Conservation (phyloP, 2,113 vertebrate species). For the Halichoeres trimaculatus region DNA sequence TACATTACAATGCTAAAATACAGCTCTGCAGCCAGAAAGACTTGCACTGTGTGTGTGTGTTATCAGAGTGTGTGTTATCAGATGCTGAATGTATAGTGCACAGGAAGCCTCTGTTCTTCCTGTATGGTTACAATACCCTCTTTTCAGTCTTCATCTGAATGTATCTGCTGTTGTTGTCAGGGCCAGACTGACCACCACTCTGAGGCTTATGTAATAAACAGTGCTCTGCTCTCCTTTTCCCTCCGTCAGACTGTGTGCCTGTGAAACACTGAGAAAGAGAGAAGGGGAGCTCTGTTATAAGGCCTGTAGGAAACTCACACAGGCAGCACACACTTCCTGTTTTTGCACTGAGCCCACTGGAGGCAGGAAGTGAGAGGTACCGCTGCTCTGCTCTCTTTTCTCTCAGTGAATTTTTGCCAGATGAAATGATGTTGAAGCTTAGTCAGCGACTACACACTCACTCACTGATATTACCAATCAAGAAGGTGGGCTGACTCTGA, state of each 20-base stretch:
- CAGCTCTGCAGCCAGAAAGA: not conserved
- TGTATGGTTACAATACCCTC: slow-evolving; percentile 53
- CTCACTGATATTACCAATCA: slow-evolving; percentile 17
- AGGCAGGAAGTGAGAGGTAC: slow-evolving; percentile 72
- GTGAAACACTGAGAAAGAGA: slow-evolving; percentile 32
- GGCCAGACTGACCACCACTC: slow-evolving; percentile 46
- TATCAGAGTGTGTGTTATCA: slow-evolving; percentile 40
- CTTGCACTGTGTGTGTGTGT: not conserved
- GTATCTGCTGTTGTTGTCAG: slow-evolving; percentile 47
- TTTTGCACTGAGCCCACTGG: slow-evolving; percentile 64
- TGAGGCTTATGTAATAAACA: slow-evolving; percentile 68
- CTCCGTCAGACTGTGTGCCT: slow-evolving; percentile 35
- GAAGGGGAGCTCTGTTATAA: slow-evolving; percentile 36
- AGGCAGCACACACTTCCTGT: slow-evolving; percentile 73
- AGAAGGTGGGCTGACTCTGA: slow-evolving; percentile 11
- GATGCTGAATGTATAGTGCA: slow-evolving; percentile 41
- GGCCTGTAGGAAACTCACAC: slow-evolving; percentile 65
- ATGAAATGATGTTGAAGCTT: slow-evolving; percentile 22
- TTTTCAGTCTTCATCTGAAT: slow-evolving; percentile 48
- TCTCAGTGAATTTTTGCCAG: slow-evolving; percentile 18
- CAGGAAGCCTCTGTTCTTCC: slow-evolving; percentile 35
- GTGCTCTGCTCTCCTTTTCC: slow-evolving; percentile 49
- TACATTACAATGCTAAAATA: slow-evolving; percentile 39
- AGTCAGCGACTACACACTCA: slow-evolving; percentile 43
- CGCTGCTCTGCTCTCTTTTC: slow-evolving; percentile 42